These are phyloP conservation scores for Schizothorax lantsangensis DNA, from an alignment of 2,797 vertebrate species.

Conservation along the genomic window DNA sequence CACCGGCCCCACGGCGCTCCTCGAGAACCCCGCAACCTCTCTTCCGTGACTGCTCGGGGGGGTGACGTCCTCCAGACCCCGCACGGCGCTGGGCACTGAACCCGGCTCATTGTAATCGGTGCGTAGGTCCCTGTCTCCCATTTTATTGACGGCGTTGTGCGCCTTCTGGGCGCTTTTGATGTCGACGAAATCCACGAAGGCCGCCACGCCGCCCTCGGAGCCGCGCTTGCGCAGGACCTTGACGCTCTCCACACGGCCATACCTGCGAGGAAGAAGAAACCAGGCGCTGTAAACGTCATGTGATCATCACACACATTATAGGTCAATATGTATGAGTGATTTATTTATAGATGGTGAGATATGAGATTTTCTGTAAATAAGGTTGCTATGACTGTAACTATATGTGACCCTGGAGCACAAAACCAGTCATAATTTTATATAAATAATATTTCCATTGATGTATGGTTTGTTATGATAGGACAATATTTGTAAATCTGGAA, in stretches of 20 bases:
- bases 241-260: conserved; percentile 99
- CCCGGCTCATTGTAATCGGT: conserved; percentile 99
- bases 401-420: too few relatives aligned
- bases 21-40: conserved; percentile 99
- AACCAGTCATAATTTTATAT: too few relatives aligned
- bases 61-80: conserved; percentile 97
- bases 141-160: conserved; percentile 99
- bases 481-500: too few relatives aligned
- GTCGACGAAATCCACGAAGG: conserved; percentile 99
- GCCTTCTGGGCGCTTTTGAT: conserved; percentile 99
- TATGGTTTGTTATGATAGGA: too few relatives aligned
- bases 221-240: conserved; percentile 99
- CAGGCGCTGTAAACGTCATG: neutral
- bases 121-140: conserved; percentile 99
- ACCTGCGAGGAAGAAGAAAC: conserved; percentile 78
- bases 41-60: conserved; percentile 97
- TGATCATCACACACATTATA: neutral
- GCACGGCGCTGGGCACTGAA: conserved; percentile 97
- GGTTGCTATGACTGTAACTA: too few relatives aligned
- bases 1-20: conserved; percentile 94
- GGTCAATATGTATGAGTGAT: too few relatives aligned
- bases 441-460: too few relatives aligned
- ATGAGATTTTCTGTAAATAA: too few relatives aligned
- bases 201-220: conserved; percentile 98
- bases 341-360: too few relatives aligned